phyloP scores from a whole-genome alignment of 2,113 vertebrate species.

The Dipodomys merriami region DNA sequence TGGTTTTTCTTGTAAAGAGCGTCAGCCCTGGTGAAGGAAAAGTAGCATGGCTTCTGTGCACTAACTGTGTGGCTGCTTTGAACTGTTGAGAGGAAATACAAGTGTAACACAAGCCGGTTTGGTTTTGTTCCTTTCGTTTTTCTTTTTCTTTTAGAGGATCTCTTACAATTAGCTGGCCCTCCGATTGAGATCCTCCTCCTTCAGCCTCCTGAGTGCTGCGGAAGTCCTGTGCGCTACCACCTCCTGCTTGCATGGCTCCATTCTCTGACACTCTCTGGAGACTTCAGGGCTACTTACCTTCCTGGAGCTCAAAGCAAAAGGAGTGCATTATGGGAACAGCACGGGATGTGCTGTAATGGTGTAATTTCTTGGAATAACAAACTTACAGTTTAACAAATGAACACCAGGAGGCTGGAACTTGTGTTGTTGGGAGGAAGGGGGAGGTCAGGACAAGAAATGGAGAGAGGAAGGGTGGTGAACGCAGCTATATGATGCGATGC shows the following conservation, averaged over 20 bases:
- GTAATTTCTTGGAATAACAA: too few species aligned
- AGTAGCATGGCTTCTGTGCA: background rate
- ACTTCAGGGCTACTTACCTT: background rate
- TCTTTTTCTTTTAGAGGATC: background rate
- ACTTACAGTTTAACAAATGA: too few species aligned
- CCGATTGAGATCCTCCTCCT: background rate
- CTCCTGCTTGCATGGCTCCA: background rate
- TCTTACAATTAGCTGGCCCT: background rate
- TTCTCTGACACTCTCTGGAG: background rate
- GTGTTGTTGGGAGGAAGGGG: too few species aligned
- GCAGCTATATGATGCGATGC: too few species aligned
- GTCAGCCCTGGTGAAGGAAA: background rate
- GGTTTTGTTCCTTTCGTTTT: background rate
- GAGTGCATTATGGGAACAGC: too few species aligned
- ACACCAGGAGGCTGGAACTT: too few species aligned
- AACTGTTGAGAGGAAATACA: background rate
- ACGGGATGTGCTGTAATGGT: too few species aligned
- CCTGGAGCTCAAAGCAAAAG: too few species aligned
- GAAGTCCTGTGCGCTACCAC: too few species aligned
- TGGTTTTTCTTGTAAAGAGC: background rate
- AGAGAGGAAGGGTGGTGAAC: too few species aligned
- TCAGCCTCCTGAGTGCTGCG: background rate
- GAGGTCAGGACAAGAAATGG: too few species aligned
- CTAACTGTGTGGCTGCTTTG: background rate
- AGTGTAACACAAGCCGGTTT: background rate